A percentile compares a stretch with the other conserved stretches of the same genome.
Evolutionary conservation across 2,797 vertebrate genomes (phyloP).

Genomic region (Simalia tracyae): DNA sequence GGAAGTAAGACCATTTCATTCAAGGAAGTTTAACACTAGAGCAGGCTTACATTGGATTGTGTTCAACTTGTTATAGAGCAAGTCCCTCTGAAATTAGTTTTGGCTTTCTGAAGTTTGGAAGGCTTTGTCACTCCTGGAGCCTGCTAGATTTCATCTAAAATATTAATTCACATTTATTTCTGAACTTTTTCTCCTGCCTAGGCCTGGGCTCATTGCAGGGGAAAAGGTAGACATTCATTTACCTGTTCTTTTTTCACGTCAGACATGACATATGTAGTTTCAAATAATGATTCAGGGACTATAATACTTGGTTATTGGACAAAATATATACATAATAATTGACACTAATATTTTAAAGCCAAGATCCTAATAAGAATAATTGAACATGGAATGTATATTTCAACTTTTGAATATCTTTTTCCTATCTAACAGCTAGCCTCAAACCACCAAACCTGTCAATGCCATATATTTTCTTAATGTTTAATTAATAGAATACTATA

Average conservation of each 20-base stretch:
- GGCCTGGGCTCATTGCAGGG: rapidly evolving
- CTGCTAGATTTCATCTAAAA: conserved; percentile 15
- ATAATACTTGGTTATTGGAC: conserved; percentile 29
- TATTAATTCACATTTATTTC: neutral
- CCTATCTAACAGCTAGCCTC: conserved; percentile 33
- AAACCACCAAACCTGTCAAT: conserved; percentile 46
- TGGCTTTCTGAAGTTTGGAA: neutral
- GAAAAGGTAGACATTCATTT: conserved; percentile 18
- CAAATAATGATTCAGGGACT: conserved; percentile 3
- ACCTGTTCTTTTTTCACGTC: neutral
- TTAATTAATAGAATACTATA: conserved; percentile 58
- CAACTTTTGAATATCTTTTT: conserved; percentile 40
- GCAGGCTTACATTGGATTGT: neutral
- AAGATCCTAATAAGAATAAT: conserved; percentile 23
- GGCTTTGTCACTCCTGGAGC: neutral
- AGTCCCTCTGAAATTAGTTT: neutral
- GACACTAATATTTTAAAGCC: conserved; percentile 41
- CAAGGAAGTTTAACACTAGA: neutral
- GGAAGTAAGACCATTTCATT: neutral
- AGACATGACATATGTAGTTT: neutral
- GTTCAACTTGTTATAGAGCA: neutral
- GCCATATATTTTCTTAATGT: conserved; percentile 50
- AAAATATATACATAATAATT: conserved; percentile 30
- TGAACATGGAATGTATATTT: conserved; percentile 17
- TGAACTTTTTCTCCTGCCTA: conserved; percentile 1